These are phyloP conservation scores for Anguilla marmorata DNA, from an alignment of 2,797 vertebrate species.

Conservation along the genomic window DNA sequence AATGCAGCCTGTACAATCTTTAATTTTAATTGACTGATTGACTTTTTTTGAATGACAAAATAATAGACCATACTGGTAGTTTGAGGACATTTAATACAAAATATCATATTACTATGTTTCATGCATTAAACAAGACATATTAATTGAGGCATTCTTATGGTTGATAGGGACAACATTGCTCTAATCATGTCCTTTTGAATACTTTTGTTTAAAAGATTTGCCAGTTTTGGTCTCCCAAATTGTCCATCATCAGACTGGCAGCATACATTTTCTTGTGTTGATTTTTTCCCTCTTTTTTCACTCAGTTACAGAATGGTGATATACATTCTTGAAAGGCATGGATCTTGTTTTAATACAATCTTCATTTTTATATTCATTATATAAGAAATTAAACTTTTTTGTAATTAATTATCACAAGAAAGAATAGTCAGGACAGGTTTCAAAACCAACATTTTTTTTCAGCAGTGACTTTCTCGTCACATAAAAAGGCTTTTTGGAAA, in stretches of 20 bases:
- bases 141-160: not conserved
- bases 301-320: not conserved
- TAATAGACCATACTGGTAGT: not conserved
- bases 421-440: conserved; percentile 9
- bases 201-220: not conserved
- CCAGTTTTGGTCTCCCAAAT: not conserved
- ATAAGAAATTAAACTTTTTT: conserved; percentile 12
- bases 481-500: conserved; percentile 42
- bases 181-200: not conserved
- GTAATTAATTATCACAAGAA: conserved; percentile 43
- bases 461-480: conserved; percentile 36
- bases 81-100: not conserved
- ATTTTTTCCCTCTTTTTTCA: not conserved
- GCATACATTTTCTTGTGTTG: not conserved
- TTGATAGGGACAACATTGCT: not conserved
- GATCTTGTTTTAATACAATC: not conserved
- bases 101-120: not conserved
- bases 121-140: not conserved
- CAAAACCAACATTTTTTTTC: conserved; percentile 40
- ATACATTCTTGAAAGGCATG: no score
- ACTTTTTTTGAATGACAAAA: not conserved
- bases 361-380: not conserved
- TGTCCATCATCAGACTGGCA: not conserved
- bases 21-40: no score
- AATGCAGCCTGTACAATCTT: no score